A percentile compares a stretch with the other conserved stretches of the same genome.
phyloP scores from a whole-genome alignment of 1,140 invertebrate genomes.

The Magallana ariakensis region DNA sequence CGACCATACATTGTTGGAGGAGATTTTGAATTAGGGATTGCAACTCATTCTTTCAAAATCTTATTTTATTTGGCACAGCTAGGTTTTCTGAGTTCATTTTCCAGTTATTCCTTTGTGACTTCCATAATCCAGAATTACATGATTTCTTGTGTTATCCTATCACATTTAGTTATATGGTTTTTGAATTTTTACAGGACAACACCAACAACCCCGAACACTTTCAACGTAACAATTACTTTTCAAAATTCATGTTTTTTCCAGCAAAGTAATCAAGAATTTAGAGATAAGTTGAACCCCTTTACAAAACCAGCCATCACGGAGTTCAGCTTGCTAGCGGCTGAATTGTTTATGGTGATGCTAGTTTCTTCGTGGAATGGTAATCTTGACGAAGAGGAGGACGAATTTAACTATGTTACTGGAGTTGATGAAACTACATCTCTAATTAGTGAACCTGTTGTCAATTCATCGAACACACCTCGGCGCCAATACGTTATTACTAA shows the following conservation, averaged over 20 bases:
- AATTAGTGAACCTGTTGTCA: background rate
- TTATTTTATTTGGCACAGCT: background rate
- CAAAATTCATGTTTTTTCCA: background rate
- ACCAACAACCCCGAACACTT: background rate
- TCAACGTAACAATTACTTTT: too few relatives aligned
- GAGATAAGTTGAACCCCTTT: background rate
- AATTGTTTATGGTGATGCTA: background rate
- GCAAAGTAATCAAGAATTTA: background rate
- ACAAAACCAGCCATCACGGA: background rate
- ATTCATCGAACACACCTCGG: background rate
- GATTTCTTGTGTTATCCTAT: background rate
- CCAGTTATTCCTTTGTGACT: background rate
- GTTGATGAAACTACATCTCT: background rate
- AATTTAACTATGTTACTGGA: background rate
- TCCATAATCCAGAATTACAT: background rate
- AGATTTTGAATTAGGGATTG: background rate
- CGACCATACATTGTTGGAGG: background rate
- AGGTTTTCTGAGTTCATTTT: background rate
- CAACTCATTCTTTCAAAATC: background rate
- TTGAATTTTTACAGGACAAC: background rate
- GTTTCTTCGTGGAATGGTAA: background rate
- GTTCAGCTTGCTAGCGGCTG: background rate
- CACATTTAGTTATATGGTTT: constrained; percentile 9
- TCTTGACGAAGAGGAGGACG: background rate
- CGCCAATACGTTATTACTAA: background rate